phyloP scores from a whole-genome alignment of 2,797 vertebrate genomes.

The Acropternis orthonyx region DNA sequence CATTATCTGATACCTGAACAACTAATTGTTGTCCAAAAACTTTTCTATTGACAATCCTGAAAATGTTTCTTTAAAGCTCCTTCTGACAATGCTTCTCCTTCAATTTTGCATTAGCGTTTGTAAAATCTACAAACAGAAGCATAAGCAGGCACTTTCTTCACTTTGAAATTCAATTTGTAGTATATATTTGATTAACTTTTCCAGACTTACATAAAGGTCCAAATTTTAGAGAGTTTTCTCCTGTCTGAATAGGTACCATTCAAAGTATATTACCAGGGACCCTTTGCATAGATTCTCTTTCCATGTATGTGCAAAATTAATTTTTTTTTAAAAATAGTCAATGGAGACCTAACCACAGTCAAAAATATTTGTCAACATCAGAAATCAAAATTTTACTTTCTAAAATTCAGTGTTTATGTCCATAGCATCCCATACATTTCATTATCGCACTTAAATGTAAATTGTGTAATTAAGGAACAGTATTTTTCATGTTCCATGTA shows the following conservation, averaged over 20 bases:
- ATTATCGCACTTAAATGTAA: not conserved
- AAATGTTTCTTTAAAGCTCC: not conserved
- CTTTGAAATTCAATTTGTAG: not conserved
- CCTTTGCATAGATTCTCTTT: not conserved
- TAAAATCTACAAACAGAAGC: not conserved
- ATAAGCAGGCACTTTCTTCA: not conserved
- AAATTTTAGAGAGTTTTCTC: not conserved
- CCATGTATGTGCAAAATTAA: not conserved
- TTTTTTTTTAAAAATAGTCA: not conserved
- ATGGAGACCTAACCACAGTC: not conserved
- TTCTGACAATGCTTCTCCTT: not conserved
- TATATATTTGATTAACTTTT: not conserved
- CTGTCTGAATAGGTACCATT: not conserved
- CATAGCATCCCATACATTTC: not conserved
- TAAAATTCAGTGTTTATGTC: not conserved
- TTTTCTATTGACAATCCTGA: not conserved
- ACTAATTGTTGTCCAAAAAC: not conserved
- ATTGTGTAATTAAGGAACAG: not conserved
- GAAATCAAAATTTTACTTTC: not conserved
- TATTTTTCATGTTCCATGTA: not conserved
- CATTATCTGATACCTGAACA: not conserved
- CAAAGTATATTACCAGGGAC: not conserved
- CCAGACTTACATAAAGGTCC: not conserved
- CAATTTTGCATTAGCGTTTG: not conserved
- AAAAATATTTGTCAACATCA: not conserved